Conservation (phyloP, 2,113 vertebrate species). For the Alligator sinensis region DNA sequence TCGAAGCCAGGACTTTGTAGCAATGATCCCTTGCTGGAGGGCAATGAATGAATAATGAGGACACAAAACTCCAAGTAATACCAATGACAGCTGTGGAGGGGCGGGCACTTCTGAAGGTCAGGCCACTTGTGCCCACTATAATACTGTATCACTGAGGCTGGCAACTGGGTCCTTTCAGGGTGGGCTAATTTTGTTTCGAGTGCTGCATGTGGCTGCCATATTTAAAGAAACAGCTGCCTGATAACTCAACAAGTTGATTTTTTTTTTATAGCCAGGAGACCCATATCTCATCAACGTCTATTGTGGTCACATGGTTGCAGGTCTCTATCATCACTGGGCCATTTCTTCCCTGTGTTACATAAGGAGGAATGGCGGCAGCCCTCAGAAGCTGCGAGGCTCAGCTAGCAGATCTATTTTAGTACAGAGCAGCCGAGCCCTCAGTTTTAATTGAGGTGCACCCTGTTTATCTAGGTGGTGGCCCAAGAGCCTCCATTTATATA, state of each 20-base stretch:
- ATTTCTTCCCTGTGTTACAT: slow-evolving; percentile 33
- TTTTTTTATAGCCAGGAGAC: neutral
- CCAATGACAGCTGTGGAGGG: neutral
- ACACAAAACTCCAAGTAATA: neutral
- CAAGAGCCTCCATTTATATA: slow-evolving; percentile 26
- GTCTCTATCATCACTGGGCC: slow-evolving; percentile 33
- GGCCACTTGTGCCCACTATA: fast-evolving
- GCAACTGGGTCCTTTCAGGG: fast-evolving
- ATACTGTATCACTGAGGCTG: neutral
- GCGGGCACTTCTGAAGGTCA: neutral
- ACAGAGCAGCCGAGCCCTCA: neutral
- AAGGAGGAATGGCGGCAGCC: slow-evolving; percentile 11
- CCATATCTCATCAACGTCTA: neutral
- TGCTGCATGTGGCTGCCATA: neutral
- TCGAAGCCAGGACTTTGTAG: neutral
- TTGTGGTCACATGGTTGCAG: slow-evolving; percentile 32
- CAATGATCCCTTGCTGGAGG: neutral
- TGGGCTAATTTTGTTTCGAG: neutral
- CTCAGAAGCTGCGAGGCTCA: neutral
- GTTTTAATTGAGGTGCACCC: slow-evolving; percentile 9
- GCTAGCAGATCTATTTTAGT: slow-evolving; percentile 17
- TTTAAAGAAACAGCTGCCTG: slow-evolving; percentile 54
- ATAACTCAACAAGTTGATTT: slow-evolving; percentile 19
- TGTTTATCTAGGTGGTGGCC: slow-evolving; percentile 17
- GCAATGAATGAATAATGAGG: neutral